Conservation (phyloP, 1,140 invertebrate genomes). For the Ectropis grisescens region DNA sequence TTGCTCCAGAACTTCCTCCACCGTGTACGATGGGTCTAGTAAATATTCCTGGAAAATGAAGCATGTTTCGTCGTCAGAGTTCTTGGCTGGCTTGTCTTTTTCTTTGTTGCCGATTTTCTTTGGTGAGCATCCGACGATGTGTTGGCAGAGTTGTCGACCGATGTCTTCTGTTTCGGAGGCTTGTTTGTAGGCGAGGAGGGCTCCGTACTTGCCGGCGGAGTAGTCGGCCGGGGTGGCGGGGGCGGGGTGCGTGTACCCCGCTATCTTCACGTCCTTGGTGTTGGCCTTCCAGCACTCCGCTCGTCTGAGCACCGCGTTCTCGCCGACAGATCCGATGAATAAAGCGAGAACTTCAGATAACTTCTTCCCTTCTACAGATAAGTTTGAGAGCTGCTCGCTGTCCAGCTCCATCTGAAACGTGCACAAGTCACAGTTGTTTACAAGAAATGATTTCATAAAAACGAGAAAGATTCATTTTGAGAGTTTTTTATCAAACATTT, state of each 20-base stretch:
- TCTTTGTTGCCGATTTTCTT: constrained; percentile 78
- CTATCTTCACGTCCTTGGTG: constrained; percentile 70
- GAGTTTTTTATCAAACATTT: no score
- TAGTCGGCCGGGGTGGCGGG: constrained; percentile 50
- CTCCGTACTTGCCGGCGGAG: constrained; percentile 86
- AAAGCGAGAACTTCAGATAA: constrained; percentile 86
- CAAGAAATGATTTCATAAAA: no score
- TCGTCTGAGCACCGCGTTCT: constrained; percentile 87
- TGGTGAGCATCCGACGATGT: constrained; percentile 94
- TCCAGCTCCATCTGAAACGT: constrained; percentile 77
- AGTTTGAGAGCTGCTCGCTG: constrained; percentile 75
- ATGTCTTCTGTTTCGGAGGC: constrained; percentile 66
- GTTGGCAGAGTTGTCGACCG: constrained; percentile 86
- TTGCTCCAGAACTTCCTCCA: constrained; percentile 80
- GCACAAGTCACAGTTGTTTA: no score
- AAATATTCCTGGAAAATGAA: constrained; percentile 91
- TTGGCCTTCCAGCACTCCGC: constrained; percentile 80
- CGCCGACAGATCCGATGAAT: constrained; percentile 87
- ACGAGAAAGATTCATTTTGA: no score
- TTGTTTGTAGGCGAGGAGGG: constrained; percentile 78
- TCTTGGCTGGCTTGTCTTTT: constrained; percentile 72
- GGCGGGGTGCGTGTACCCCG: constrained; percentile 83
- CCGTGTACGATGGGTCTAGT: constrained; percentile 79
- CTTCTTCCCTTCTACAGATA: constrained; percentile 76
- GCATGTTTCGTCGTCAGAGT: constrained; percentile 79